phyloP scores from a whole-genome alignment of 2,797 vertebrate species.

The Ispidina picta region DNA sequence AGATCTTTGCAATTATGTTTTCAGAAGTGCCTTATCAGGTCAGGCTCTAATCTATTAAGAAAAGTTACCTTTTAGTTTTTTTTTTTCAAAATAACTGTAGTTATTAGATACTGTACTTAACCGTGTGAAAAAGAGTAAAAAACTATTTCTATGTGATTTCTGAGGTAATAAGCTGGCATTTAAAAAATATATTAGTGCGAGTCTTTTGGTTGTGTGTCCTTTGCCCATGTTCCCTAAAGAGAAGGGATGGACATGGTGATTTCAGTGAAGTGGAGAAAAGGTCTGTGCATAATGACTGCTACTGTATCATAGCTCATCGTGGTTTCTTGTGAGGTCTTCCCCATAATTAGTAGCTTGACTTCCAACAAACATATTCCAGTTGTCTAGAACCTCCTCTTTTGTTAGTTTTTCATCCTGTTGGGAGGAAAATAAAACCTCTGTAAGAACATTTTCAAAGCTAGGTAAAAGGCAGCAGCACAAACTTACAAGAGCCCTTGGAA shows the following conservation, averaged over 20 bases:
- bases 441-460: conserved; percentile 1
- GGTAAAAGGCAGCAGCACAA: neutral
- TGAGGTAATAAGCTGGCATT: conserved; percentile 65
- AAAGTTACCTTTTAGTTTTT: neutral
- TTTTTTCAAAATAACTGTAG: conserved; percentile 15
- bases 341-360: conserved; percentile 99
- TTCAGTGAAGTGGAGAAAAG: neutral
- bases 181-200: conserved; percentile 38
- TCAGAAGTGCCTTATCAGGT: conserved; percentile 13
- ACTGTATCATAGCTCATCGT: conserved; percentile 89
- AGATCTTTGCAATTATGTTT: neutral
- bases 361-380: conserved; percentile 99
- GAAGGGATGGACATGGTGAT: neutral
- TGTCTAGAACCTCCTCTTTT: conserved; percentile 94
- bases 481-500: neutral
- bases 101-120: conserved; percentile 20
- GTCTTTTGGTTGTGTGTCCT: neutral
- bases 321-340: conserved; percentile 94
- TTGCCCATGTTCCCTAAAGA: neutral
- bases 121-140: conserved; percentile 42
- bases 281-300: neutral
- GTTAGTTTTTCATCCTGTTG: conserved; percentile 90
- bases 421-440: neutral
- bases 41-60: neutral
- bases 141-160: conserved; percentile 22